Conservation (phyloP, 1,140 invertebrate species). For the Drosophila jambulina region DNA sequence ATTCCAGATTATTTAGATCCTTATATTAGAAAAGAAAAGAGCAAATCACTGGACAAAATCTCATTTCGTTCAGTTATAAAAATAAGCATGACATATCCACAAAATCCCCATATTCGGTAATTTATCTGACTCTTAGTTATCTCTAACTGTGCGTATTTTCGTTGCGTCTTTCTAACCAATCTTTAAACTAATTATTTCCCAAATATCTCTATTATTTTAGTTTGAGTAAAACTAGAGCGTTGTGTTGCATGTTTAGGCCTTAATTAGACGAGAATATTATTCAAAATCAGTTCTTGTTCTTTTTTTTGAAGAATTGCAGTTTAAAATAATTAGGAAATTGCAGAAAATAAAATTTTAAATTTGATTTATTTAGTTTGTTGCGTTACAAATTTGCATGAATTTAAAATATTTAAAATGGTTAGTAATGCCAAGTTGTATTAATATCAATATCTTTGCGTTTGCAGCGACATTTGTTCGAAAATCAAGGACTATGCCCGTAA, state of each 20-base stretch:
- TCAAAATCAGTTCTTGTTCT: not conserved
- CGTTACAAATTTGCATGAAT: slow-evolving; percentile 5
- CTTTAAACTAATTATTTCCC: slow-evolving; percentile 8
- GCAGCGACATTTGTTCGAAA: slow-evolving; percentile 88
- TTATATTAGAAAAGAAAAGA: slow-evolving; percentile 87
- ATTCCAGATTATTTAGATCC: slow-evolving; percentile 89
- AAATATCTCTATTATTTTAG: slow-evolving; percentile 1
- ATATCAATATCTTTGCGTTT: slow-evolving; percentile 12
- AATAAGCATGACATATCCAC: slow-evolving; percentile 90
- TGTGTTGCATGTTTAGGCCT: slow-evolving; percentile 6
- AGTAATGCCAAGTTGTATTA: not conserved
- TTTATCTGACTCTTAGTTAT: slow-evolving; percentile 63
- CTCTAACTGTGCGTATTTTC: slow-evolving; percentile 44
- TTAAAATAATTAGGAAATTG: not conserved
- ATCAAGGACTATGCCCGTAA: slow-evolving; percentile 89
- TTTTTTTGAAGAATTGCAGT: not conserved
- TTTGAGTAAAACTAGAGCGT: slow-evolving; percentile 5
- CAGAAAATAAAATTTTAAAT: not conserved
- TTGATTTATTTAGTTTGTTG: not conserved
- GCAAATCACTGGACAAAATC: slow-evolving; percentile 86
- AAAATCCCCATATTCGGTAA: slow-evolving; percentile 90
- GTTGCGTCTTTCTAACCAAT: slow-evolving; percentile 21
- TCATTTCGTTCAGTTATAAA: slow-evolving; percentile 90
- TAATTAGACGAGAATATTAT: not conserved
- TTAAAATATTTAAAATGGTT: not conserved